Conservation (phyloP, 2,888 invertebrate species). For the Empis stercorea region DNA sequence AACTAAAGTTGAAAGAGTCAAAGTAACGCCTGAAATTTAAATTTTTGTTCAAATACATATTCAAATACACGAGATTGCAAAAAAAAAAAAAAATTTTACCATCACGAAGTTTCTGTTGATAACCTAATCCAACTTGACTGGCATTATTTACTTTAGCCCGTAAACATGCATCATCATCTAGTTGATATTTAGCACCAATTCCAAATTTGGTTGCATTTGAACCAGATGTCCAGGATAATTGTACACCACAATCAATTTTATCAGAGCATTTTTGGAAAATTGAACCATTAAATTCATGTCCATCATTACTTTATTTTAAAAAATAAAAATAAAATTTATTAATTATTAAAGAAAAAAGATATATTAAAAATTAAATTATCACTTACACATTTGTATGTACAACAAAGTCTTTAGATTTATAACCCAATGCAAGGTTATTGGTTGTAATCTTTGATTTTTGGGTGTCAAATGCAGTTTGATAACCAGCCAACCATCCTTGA, state of each 20-base stretch:
- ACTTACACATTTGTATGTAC: slow-evolving; percentile 88
- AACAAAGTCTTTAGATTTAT: slow-evolving; percentile 70
- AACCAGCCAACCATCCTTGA: slow-evolving; percentile 83
- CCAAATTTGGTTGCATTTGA: slow-evolving; percentile 76
- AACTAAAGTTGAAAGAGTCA: slow-evolving; percentile 76
- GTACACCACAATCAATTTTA: slow-evolving; percentile 70
- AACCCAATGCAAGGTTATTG: slow-evolving; percentile 86
- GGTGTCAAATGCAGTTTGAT: slow-evolving; percentile 73
- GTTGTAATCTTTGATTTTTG: slow-evolving; percentile 69
- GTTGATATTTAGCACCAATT: slow-evolving; percentile 70
- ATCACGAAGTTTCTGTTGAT: slow-evolving; percentile 77
- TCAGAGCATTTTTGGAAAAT: slow-evolving; percentile 79
- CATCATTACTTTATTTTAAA: slow-evolving; percentile 59
- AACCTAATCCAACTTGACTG: slow-evolving; percentile 81
- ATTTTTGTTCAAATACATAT: too few species aligned
- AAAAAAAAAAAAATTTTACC: slow-evolving; percentile 41
- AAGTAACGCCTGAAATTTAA: slow-evolving; percentile 40
- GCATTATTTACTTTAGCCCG: slow-evolving; percentile 87
- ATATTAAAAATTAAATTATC: too few species aligned
- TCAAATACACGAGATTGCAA: not conserved
- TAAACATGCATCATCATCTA: slow-evolving; percentile 70
- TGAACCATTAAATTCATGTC: slow-evolving; percentile 77
- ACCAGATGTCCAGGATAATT: slow-evolving; percentile 74
- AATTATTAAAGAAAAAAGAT: not conserved
- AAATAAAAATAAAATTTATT: not conserved